A percentile compares a stretch with the other conserved stretches of the same genome.
These are phyloP conservation scores for Doryteuthis pealeii DNA, from an alignment of 1,140 invertebrate species.

Conservation along the genomic window DNA sequence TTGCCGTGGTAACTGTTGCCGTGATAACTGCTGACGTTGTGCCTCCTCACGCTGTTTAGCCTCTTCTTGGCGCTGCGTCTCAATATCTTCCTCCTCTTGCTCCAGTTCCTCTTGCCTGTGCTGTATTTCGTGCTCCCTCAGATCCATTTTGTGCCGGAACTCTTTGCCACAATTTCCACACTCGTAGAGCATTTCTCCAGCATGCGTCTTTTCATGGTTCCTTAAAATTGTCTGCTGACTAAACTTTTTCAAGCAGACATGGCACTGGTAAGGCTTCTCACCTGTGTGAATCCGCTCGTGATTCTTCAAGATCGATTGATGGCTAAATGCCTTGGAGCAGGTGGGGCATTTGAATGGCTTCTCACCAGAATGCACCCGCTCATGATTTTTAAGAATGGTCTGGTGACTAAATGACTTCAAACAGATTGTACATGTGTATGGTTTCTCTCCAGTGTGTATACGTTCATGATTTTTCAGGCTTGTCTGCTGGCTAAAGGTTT, in stretches of 20 bases:
- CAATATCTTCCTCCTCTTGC: background rate
- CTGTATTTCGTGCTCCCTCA: background rate
- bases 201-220: slow-evolving; percentile 91
- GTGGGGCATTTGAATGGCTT: slow-evolving; percentile 24
- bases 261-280: slow-evolving; percentile 30
- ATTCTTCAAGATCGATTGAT: slow-evolving; percentile 42
- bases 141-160: slow-evolving; percentile 77
- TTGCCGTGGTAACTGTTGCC: too few relatives aligned
- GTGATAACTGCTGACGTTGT: background rate
- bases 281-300: slow-evolving; percentile 37
- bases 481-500: slow-evolving; percentile 20
- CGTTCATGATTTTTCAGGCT: slow-evolving; percentile 88
- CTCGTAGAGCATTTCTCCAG: slow-evolving; percentile 83
- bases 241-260: slow-evolving; percentile 27
- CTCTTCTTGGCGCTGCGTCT: background rate
- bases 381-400: slow-evolving; percentile 26
- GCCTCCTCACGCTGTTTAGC: background rate
- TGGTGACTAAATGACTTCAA: slow-evolving; percentile 21
- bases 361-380: slow-evolving; percentile 26
- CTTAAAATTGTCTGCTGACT: slow-evolving; percentile 20
- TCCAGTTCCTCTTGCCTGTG: background rate
- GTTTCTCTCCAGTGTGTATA: slow-evolving; percentile 23
- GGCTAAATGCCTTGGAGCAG: slow-evolving; percentile 26
- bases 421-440: slow-evolving; percentile 18
- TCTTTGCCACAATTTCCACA: slow-evolving; percentile 96